These are phyloP conservation scores for Myopa testacea DNA, from an alignment of 2,888 invertebrate species.

Conservation along the genomic window DNA sequence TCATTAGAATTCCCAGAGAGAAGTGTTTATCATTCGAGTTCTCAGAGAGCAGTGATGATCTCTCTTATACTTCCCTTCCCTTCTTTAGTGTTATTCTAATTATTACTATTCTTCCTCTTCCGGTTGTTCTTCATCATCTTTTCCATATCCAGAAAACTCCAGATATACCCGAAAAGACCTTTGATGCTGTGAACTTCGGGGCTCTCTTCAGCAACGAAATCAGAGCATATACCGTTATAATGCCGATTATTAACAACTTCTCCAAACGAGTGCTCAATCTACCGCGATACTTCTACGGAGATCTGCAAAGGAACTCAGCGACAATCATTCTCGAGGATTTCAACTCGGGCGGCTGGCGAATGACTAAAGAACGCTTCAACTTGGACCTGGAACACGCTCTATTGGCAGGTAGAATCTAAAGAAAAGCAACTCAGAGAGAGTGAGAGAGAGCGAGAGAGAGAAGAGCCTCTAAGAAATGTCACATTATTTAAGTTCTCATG, in stretches of 20 bases:
- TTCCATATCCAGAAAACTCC: slow-evolving; percentile 61
- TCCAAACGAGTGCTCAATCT: slow-evolving; percentile 49
- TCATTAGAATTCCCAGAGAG: too few species aligned
- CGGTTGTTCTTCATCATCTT: too few species aligned
- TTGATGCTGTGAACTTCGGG: slow-evolving; percentile 56
- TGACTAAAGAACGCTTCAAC: slow-evolving; percentile 56
- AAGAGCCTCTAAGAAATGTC: too few species aligned
- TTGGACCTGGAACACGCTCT: slow-evolving; percentile 63
- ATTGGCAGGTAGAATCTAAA: slow-evolving; percentile 53
- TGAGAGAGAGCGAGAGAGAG: too few species aligned
- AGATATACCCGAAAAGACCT: slow-evolving; percentile 52
- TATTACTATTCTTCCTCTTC: too few species aligned
- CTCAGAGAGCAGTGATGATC: neutral
- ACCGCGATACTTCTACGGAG: slow-evolving; percentile 61
- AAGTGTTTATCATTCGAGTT: too few species aligned
- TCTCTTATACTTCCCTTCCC: neutral
- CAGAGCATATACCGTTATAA: slow-evolving; percentile 57
- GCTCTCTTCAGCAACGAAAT: slow-evolving; percentile 63
- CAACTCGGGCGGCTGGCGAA: slow-evolving; percentile 54
- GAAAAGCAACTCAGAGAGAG: too few species aligned
- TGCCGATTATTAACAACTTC: slow-evolving; percentile 56
- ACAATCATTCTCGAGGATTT: slow-evolving; percentile 62
- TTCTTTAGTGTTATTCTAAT: too few species aligned
- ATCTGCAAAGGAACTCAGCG: slow-evolving; percentile 53
- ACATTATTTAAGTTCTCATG: too few species aligned